These are phyloP conservation scores for Gymnobelideus leadbeateri DNA, from an alignment of 2,113 vertebrate genomes.

Conservation along the genomic window DNA sequence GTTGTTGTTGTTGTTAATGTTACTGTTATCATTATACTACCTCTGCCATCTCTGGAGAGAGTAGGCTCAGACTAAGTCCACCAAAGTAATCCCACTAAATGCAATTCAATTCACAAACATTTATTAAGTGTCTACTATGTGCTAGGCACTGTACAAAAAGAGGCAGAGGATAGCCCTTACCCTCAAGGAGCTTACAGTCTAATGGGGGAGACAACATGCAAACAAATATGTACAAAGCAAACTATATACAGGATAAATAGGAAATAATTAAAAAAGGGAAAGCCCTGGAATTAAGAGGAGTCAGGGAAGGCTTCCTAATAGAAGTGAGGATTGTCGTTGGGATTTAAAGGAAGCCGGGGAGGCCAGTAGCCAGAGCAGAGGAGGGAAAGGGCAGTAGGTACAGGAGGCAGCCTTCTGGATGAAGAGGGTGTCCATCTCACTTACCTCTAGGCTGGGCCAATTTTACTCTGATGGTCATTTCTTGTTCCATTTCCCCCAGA, in stretches of 20 bases:
- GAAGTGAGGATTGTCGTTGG: neutral
- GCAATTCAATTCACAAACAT: neutral
- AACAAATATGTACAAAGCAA: neutral
- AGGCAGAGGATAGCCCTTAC: too few relatives aligned
- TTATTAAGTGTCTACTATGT: neutral
- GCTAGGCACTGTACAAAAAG: neutral
- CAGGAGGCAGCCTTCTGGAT: neutral
- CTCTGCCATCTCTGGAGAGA: neutral
- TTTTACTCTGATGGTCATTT: neutral
- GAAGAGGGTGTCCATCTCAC: neutral
- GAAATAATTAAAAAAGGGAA: neutral
- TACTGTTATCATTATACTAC: neutral
- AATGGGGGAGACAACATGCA: neutral
- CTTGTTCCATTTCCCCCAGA: neutral
- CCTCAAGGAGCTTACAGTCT: neutral
- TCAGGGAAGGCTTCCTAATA: neutral
- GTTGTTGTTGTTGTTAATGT: neutral
- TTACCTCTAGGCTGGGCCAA: neutral
- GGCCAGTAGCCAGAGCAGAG: neutral
- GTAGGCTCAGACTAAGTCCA: neutral
- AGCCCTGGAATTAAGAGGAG: neutral
- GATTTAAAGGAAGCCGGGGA: neutral
- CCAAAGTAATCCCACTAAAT: neutral
- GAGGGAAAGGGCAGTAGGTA: neutral
- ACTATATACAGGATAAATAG: neutral